phyloP scores from a whole-genome alignment of 2,113 vertebrate genomes.

The Recurvirostra avosetta region DNA sequence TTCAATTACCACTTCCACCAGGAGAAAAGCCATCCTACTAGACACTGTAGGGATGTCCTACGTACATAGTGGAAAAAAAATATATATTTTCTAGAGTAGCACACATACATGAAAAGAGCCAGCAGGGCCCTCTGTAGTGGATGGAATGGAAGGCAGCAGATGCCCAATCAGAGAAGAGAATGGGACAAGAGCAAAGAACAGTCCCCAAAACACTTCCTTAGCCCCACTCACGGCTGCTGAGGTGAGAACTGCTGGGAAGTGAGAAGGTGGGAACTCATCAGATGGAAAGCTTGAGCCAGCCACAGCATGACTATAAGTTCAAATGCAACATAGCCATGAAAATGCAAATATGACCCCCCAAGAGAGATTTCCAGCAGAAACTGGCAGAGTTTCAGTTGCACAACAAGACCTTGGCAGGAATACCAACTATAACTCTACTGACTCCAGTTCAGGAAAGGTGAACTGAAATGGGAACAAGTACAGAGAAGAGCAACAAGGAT shows the following conservation, averaged over 20 bases:
- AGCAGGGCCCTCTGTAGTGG: not conserved
- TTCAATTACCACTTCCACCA: not conserved
- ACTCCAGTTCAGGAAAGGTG: not conserved
- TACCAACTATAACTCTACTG: not conserved
- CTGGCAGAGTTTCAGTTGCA: not conserved
- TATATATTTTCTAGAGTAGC: not conserved
- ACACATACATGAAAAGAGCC: not conserved
- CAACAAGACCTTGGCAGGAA: not conserved
- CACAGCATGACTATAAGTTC: rapidly evolving
- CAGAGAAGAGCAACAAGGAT: not conserved
- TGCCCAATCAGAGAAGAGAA: not conserved
- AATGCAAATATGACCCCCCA: not conserved
- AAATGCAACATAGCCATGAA: not conserved
- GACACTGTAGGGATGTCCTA: not conserved
- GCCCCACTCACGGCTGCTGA: not conserved
- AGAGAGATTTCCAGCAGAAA: slow-evolving; percentile 6
- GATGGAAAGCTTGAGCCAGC: not conserved
- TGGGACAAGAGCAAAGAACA: not conserved
- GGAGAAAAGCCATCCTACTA: not conserved
- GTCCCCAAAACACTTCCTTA: not conserved
- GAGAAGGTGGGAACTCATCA: not conserved
- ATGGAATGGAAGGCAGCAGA: not conserved
- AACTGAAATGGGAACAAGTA: slow-evolving; percentile 24
- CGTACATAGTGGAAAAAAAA: not conserved
- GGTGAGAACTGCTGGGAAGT: not conserved